phyloP scores from a whole-genome alignment of 2,888 invertebrate genomes.

The Trachelus tabidus region DNA sequence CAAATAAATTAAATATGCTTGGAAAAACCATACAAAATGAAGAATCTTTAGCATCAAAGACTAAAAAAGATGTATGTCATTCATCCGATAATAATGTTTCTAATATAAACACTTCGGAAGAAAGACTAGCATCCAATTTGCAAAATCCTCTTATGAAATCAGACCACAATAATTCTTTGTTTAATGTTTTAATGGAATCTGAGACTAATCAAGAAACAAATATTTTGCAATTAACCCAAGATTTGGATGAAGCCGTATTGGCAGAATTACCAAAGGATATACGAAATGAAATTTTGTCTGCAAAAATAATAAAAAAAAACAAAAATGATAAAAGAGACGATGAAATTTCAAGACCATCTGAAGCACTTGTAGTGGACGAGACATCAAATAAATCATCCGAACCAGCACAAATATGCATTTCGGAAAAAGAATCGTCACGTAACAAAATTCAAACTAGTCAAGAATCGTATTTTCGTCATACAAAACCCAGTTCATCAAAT shows the following conservation, averaged over 20 bases:
- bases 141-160: background rate
- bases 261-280: constrained; percentile 71
- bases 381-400: background rate
- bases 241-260: constrained; percentile 69
- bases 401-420: background rate
- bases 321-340: background rate
- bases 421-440: background rate
- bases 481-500: constrained; percentile 43
- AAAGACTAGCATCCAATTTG: background rate
- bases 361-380: background rate
- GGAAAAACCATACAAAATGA: background rate
- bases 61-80: background rate
- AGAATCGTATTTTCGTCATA: constrained; percentile 53
- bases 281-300: constrained; percentile 66
- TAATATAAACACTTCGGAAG: background rate
- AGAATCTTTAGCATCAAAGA: background rate
- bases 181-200: background rate
- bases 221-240: constrained; percentile 23
- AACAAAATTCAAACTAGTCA: constrained; percentile 43
- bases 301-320: background rate
- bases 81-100: background rate
- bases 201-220: background rate
- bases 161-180: background rate
- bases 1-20: background rate
- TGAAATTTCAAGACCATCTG: background rate